Evolutionary conservation across 2,888 invertebrate species (phyloP), one percentile per base, ranked within the genome.

Genomic region (Melieria picta): DNA sequence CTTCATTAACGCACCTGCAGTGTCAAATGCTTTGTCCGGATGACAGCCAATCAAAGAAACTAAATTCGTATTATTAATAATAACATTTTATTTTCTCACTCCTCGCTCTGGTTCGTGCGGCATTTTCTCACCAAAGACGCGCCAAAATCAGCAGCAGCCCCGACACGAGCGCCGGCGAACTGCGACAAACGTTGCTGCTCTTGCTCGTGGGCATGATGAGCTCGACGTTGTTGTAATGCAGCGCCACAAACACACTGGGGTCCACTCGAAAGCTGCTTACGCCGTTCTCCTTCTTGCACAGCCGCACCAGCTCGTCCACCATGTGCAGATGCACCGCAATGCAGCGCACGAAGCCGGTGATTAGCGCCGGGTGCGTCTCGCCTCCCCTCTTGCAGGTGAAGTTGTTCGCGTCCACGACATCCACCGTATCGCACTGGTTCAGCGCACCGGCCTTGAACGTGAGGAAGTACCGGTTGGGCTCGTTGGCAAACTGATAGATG

Each of bases 221-320:
- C 10, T 47, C 4, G 43, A 43, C n/a, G 42, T 7, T n/a, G n/a
- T 30, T 45, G 46, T 71, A 71, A 7, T 71, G 71, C 13, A 71
- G 30, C 46, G 66, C 66, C 5, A 60, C 60, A 43, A 67, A 66
- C 4, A 11, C 56, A 30, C 63, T 63, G 4, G 55, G 69, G 7
- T 9, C 43, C 47, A 60, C n/a, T 57, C 30, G 30, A 43, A 30
- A 45, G 7, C n/a, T 6, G 45, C 9, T 1, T 43, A 7, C 11
- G 10, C 57, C 57, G 16, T 55, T 55, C 13, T 71, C 13, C 6
- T 61, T 13, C 4, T 48, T 47, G 43, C 72, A 72, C 1, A 50
- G 7, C 16, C 46, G 50, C 10, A 72, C 7, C 64, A 72, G 30
- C 45, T 72, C 72, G 52, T 72, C 72, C 10, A 45, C 47, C 47